These are phyloP conservation scores for Microhierax caerulescens DNA, from an alignment of 2,797 vertebrate species.

Conservation along the genomic window DNA sequence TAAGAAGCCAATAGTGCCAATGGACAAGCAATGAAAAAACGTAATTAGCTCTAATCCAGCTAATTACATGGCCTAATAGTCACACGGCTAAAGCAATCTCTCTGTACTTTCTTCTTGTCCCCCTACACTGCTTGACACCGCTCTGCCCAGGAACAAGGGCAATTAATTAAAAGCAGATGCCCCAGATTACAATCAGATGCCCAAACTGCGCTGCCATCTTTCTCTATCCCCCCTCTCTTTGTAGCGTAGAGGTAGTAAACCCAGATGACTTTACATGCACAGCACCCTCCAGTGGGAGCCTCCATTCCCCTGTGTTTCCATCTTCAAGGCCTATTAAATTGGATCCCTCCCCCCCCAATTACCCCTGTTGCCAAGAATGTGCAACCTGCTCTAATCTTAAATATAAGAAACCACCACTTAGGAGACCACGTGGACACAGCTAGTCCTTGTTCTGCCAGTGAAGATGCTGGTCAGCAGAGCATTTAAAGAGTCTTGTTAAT, in stretches of 20 bases:
- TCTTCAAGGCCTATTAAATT: neutral
- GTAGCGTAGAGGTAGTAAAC: fast-evolving
- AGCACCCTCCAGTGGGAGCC: neutral
- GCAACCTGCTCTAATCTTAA: neutral
- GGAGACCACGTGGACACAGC: neutral
- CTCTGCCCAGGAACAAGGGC: neutral
- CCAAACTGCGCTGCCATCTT: neutral
- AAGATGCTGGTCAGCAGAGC: neutral
- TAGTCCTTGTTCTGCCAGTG: neutral
- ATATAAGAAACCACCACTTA: neutral
- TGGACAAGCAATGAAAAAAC: neutral
- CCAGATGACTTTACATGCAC: neutral
- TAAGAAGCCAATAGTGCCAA: neutral
- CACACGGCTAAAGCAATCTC: neutral
- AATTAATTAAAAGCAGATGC: neutral
- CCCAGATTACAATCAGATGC: neutral
- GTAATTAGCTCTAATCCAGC: neutral
- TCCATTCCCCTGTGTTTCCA: neutral
- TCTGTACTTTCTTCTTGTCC: neutral
- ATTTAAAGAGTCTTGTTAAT: neutral
- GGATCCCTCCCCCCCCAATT: neutral
- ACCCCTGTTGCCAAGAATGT: neutral
- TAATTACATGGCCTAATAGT: neutral
- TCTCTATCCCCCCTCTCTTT: neutral
- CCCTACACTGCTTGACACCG: neutral